Base-by-base conservation (phyloP, 2,113 vertebrate genomes). In the Triplophysa rosa region DNA sequence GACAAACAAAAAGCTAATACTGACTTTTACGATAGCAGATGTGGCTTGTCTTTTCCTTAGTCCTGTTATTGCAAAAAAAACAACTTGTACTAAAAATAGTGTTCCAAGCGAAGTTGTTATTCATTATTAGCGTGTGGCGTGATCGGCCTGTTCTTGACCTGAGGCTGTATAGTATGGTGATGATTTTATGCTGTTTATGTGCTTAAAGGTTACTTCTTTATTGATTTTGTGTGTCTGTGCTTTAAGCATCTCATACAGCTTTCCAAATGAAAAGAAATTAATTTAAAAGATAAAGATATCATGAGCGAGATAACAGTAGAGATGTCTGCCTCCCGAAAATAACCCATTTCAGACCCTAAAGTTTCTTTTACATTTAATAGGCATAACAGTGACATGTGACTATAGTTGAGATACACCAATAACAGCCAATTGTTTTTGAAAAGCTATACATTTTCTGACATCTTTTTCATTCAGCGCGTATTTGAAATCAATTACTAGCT, bases 31-130 rank as follows among this genome's bases (percentile, higher is more conserved):
- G 13, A 54, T 54, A 54, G 14, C 19, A 14, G 17, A n/a, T n/a
- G 17, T 56, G 54, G 47, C 54, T 56, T 56, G 1, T 56, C 4
- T n/a, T 8, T 56, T 19, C 3, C 47, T 14, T 12, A 49, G 47
- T 13, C 47, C 17, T 56, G 54, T 56, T 56, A 56, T 56, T 58
- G 4, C 16, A 37, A 37, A 64, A 37, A 64, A 64, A 64, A 29
- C 62, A 64, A 64, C 26, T 11, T 45, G 13, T 23, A 14, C 29
- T 69, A 54, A 58, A 70, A 58, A 71, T 58, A 37, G n/a, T 56
- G 7, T 21, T 71, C 49, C 10, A 8, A 21, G 19, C 2, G 6
- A 14, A 71, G 1, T 71, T 58, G 49, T 71, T 56, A 40, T 72
- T 58, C 52, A 21, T 56, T 71, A 37, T 17, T 17, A 56, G 49